Evolutionary conservation across 2,888 invertebrate genomes (phyloP).

Genomic region (Sinodicranocentrus sp.): DNA sequence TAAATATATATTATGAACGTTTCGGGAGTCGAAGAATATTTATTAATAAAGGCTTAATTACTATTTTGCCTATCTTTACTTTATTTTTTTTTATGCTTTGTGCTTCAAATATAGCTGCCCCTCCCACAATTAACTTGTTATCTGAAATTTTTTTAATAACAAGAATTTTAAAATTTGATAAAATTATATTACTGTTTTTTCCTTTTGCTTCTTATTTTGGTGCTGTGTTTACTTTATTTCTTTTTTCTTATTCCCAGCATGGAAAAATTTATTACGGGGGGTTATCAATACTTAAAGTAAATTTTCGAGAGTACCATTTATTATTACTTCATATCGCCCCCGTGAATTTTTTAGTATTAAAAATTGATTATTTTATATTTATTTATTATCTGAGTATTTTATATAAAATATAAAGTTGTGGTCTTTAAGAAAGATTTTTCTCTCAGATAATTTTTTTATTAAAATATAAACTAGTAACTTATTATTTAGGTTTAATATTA

Average conservation of each 20-base stretch:
- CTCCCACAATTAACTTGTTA: slow-evolving; percentile 84
- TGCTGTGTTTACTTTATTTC: slow-evolving; percentile 83
- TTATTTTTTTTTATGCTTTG: slow-evolving; percentile 85
- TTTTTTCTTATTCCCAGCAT: slow-evolving; percentile 84
- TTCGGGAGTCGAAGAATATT: slow-evolving; percentile 81
- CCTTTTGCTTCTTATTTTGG: slow-evolving; percentile 83
- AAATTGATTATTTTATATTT: slow-evolving; percentile 37
- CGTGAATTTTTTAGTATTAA: slow-evolving; percentile 68
- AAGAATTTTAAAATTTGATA: slow-evolving; percentile 81
- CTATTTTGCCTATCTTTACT: slow-evolving; percentile 82
- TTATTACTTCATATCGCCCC: slow-evolving; percentile 66
- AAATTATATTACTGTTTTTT: slow-evolving; percentile 81
- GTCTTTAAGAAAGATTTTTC: slow-evolving; percentile 45
- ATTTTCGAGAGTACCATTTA: slow-evolving; percentile 74
- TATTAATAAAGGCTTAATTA: slow-evolving; percentile 83
- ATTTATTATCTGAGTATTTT: slow-evolving; percentile 67
- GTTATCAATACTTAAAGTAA: not conserved
- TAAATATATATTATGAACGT: slow-evolving; percentile 69
- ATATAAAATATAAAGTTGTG: slow-evolving; percentile 74
- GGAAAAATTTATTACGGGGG: slow-evolving; percentile 78
- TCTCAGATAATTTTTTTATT: slow-evolving; percentile 45
- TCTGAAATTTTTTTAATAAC: slow-evolving; percentile 84
- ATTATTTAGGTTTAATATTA: slow-evolving; percentile 47
- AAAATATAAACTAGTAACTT: slow-evolving; percentile 42
- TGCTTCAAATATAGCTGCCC: slow-evolving; percentile 84